Conservation (phyloP, 1,140 invertebrate species). For the Apis florea region DNA sequence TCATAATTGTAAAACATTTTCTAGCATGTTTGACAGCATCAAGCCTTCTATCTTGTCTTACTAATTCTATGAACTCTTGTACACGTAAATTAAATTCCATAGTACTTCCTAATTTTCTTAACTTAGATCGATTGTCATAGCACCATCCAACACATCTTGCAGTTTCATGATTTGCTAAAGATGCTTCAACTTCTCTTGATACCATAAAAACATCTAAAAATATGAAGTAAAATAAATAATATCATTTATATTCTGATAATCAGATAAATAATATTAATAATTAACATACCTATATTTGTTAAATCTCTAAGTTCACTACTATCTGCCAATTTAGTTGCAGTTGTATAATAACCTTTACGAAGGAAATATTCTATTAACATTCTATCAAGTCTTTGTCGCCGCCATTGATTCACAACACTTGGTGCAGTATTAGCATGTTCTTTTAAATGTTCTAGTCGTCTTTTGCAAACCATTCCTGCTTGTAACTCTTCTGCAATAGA, state of each 20-base stretch:
- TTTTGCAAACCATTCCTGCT: conserved; percentile 91
- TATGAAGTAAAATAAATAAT: not conserved
- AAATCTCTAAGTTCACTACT: conserved; percentile 91
- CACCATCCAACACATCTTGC: conserved; percentile 97
- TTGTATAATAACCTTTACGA: conserved; percentile 97
- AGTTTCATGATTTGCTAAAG: conserved; percentile 90
- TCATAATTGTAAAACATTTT: conserved; percentile 94
- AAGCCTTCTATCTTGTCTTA: conserved; percentile 90
- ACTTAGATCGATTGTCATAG: conserved; percentile 97
- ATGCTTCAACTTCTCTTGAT: conserved; percentile 92
- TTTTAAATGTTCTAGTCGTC: conserved; percentile 95
- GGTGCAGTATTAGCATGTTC: conserved; percentile 84
- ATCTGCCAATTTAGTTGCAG: conserved; percentile 92
- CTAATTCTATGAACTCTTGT: conserved; percentile 96
- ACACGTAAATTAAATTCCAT: conserved; percentile 96
- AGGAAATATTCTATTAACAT: conserved; percentile 98
- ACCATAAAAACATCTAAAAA: conserved; percentile 91
- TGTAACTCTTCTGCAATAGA: conserved; percentile 95
- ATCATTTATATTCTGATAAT: not conserved
- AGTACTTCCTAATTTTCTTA: conserved; percentile 94
- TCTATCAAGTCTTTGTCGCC: conserved; percentile 92
- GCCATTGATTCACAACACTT: conserved; percentile 89
- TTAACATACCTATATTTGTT: conserved; percentile 91
- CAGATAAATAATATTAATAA: not conserved
- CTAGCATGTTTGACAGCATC: conserved; percentile 97